phyloP scores from a whole-genome alignment of 2,888 invertebrate species.

The Ferdinandea cuprea region DNA sequence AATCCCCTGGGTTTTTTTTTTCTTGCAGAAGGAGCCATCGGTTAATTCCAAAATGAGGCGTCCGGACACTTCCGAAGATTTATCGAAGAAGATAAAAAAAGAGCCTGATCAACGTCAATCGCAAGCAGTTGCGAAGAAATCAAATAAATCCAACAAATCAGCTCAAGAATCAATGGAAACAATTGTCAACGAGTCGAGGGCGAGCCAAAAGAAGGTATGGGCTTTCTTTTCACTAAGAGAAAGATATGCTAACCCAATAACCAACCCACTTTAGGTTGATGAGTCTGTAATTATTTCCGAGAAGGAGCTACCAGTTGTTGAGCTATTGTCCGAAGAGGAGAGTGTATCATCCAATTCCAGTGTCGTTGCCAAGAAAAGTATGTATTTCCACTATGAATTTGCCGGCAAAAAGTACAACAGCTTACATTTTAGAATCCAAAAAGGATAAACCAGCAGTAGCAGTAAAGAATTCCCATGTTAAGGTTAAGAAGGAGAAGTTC shows the following conservation, averaged over 20 bases:
- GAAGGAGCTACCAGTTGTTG: conserved; percentile 73
- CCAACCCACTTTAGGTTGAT: conserved; percentile 42
- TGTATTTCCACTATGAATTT: background rate
- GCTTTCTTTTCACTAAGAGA: background rate
- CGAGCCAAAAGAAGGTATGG: conserved; percentile 48
- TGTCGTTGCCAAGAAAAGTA: conserved; percentile 47
- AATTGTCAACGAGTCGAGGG: conserved; percentile 42
- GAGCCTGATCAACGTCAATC: conserved; percentile 80
- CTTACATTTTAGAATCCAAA: conserved; percentile 42
- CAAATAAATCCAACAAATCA: conserved; percentile 31
- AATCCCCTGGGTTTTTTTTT: background rate
- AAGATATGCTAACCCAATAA: background rate
- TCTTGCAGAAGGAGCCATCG: conserved; percentile 77
- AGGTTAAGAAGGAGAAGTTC: conserved; percentile 51
- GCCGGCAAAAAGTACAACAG: no score
- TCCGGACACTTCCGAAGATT: conserved; percentile 75
- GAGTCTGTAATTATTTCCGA: conserved; percentile 75
- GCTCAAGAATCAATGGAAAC: background rate
- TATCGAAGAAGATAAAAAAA: conserved; percentile 76
- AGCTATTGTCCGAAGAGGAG: conserved; percentile 76
- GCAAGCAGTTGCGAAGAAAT: conserved; percentile 69
- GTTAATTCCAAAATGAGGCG: conserved; percentile 78
- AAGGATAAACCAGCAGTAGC: background rate
- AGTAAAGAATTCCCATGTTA: conserved; percentile 13
- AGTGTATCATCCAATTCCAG: conserved; percentile 43